Percentiles rank a stretch among this genome's conserved stretches.
Evolutionary conservation across 1,140 invertebrate species (phyloP).

Genomic region (Paracyclopina nana): DNA sequence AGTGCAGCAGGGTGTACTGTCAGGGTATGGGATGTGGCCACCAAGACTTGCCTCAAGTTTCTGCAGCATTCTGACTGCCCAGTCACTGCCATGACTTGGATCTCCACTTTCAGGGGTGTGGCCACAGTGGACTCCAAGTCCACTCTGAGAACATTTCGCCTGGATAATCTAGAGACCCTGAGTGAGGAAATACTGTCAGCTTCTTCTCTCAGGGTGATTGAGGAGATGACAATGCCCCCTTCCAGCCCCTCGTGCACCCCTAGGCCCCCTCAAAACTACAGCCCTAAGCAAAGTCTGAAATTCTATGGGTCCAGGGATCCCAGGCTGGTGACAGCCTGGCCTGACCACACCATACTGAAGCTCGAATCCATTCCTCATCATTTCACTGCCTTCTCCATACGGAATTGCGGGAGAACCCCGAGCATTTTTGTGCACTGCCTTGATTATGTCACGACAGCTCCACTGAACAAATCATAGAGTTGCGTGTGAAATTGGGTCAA

Average conservation of each 20-base stretch:
- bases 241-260: no score
- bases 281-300: background rate
- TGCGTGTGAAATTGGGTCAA: background rate
- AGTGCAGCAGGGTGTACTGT: conserved; percentile 5
- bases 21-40: background rate
- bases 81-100: conserved; percentile 11
- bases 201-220: background rate
- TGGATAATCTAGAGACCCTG: background rate
- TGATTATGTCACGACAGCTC: conserved; percentile 11
- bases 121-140: conserved; percentile 2
- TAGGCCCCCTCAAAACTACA: conserved; percentile 2
- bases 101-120: conserved; percentile 8
- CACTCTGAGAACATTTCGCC: conserved; percentile 1
- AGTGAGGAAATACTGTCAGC: conserved; percentile 3
- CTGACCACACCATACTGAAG: conserved; percentile 6
- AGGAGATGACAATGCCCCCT: background rate
- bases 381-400: conserved; percentile 8
- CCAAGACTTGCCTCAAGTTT: background rate
- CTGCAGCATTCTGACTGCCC: background rate
- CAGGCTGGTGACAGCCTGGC: background rate
- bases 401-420: background rate
- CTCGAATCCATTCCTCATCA: conserved; percentile 14
- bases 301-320: background rate
- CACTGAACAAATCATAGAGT: conserved; percentile 10
- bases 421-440: conserved; percentile 11